Evolutionary conservation across 1,140 invertebrate genomes (phyloP).

Genomic region (Rhagoletis pomonella): DNA sequence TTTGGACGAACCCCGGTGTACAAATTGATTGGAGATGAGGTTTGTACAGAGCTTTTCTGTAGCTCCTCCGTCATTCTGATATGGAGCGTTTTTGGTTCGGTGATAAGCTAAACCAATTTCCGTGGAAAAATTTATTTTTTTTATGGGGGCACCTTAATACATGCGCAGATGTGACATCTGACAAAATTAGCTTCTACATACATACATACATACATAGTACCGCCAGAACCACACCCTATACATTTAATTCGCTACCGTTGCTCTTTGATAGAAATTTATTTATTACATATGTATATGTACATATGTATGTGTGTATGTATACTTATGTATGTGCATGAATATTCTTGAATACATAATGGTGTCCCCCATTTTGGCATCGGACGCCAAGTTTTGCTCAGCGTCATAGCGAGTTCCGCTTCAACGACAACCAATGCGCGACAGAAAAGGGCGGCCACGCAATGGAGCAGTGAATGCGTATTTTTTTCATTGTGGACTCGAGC

Average conservation of each 20-base stretch:
- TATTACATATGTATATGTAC: no score
- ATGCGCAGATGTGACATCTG: no score
- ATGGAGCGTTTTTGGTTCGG: no score
- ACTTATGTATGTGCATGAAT: neutral
- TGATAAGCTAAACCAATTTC: no score
- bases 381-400: conserved; percentile 39
- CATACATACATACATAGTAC: neutral
- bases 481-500: neutral
- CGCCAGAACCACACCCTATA: neutral
- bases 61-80: no score
- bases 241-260: conserved; percentile 6
- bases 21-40: no score
- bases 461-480: neutral
- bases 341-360: neutral
- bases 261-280: neutral
- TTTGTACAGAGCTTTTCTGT: no score
- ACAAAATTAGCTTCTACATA: neutral
- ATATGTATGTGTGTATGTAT: neutral
- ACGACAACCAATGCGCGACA: conserved; percentile 10
- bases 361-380: conserved; percentile 43
- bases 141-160: no score
- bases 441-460: neutral
- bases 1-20: no score
- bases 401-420: conserved; percentile 12
- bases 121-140: no score